Base-by-base conservation (phyloP, 2,888 invertebrate species). In the Dicycla oo region DNA sequence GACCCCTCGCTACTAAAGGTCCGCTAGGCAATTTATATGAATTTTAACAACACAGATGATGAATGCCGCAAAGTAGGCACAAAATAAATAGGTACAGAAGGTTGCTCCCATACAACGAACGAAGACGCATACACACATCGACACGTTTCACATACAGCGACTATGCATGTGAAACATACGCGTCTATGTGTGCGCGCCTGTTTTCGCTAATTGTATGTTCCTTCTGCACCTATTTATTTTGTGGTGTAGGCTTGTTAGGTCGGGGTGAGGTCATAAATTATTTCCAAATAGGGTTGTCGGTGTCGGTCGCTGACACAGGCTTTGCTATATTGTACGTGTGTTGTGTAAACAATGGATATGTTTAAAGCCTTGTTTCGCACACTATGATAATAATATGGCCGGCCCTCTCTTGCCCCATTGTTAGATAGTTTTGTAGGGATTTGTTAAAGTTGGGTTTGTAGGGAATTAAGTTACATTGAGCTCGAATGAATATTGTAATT, bases 251-350 rank as follows among this genome's bases (percentile, higher is more conserved):
- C 78, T 82, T 66, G 80, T 78, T 75, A 78, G 71, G 83, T 76
- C 62, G 73, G 73, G 82, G 69, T 62, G 72, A 65, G 70, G 73
- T 80, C 80, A 88, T 88, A 86, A 88, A 88, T 88, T 88, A 88
- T 88, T 86, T 78, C 75, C 40, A 77, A 78, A 80, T 75, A 76
- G 83, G 86, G 80, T 79, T 80, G 75, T 80, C 82, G 66, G 72
- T 83, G 75, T 82, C 81, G 72, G 73, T 38, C 76, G 76, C 83
- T 82, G 77, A 80, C 77, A 80, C 68, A 68, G 69, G 40, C 68
- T 73, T 70, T 67, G 67, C 75, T 53, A 82, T 53, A 82, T 83
- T 73, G 75, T 76, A 76, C 68, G 67, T 75, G 71, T 80, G 66
- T 64, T 67, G 66, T 82, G 53, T 82, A 64, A 63, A 69, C 72